Percentiles rank a stretch among this genome's conserved stretches.
Evolutionary conservation across 2,113 vertebrate species (phyloP).

Genomic region (Tyto alba): DNA sequence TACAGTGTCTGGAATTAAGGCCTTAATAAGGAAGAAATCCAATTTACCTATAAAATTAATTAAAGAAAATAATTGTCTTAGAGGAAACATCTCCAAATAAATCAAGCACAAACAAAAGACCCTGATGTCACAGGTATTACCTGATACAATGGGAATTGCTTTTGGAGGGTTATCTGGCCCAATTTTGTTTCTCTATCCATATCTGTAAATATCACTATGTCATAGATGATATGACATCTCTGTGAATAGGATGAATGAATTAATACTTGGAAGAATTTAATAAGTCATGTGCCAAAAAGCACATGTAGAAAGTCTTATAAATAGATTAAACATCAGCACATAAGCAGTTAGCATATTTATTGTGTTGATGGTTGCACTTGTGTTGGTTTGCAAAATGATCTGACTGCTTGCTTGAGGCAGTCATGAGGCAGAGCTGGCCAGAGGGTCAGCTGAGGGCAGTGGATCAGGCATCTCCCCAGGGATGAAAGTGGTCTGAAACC

Average conservation of each 20-base stretch:
- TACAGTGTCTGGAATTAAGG: not conserved
- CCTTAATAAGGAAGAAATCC: not conserved
- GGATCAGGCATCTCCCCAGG: no score
- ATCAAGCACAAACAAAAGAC: not conserved
- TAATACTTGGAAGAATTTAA: not conserved
- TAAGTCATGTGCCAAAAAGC: not conserved
- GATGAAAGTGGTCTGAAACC: not conserved
- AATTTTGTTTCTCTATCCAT: not conserved
- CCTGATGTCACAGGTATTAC: not conserved
- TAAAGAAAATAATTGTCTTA: not conserved
- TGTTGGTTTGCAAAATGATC: not conserved
- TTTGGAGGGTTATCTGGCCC: not conserved
- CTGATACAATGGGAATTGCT: not conserved
- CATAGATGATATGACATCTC: not conserved
- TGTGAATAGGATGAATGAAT: not conserved
- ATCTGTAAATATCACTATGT: not conserved
- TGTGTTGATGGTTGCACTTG: not conserved
- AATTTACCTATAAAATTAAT: not conserved
- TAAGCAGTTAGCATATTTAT: not conserved
- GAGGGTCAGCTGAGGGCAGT: not conserved
- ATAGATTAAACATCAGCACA: not conserved
- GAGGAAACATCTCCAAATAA: not conserved
- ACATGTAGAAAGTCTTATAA: not conserved
- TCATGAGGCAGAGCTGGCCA: not conserved
- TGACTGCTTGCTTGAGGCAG: not conserved